These are phyloP conservation scores for Ischnura elegans DNA, from an alignment of 2,888 invertebrate genomes.

Conservation along the genomic window DNA sequence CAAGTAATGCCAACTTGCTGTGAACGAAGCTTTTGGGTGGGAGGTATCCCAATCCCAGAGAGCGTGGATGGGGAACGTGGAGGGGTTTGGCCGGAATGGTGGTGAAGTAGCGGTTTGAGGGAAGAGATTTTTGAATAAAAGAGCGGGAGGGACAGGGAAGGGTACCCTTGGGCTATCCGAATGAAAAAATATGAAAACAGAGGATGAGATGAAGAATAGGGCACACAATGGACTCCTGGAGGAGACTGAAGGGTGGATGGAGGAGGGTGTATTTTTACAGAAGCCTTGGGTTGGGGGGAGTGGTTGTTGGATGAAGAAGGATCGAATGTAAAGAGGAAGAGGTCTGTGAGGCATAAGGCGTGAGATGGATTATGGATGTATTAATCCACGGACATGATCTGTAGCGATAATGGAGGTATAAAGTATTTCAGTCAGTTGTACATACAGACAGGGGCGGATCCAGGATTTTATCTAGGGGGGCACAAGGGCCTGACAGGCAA, in stretches of 20 bases:
- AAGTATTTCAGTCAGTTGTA: too few relatives aligned
- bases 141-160: not conserved
- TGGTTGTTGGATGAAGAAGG: not conserved
- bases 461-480: too few relatives aligned
- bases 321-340: not conserved
- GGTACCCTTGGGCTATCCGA: conserved; percentile 40
- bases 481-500: too few relatives aligned
- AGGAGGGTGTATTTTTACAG: not conserved
- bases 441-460: too few relatives aligned
- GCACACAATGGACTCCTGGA: conserved; percentile 48
- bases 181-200: conserved; percentile 59
- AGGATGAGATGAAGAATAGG: conserved; percentile 58
- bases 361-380: too few relatives aligned
- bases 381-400: too few relatives aligned
- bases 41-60: too few relatives aligned
- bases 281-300: not conserved
- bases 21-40: too few relatives aligned
- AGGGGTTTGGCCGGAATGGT: not conserved
- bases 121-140: not conserved
- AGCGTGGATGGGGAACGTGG: not conserved
- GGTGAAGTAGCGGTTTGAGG: not conserved
- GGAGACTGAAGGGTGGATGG: not conserved
- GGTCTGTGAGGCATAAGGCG: too few relatives aligned
- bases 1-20: too few relatives aligned
- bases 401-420: too few relatives aligned